Conservation (phyloP, 1,140 invertebrate genomes). For the Tenebrio molitor region DNA sequence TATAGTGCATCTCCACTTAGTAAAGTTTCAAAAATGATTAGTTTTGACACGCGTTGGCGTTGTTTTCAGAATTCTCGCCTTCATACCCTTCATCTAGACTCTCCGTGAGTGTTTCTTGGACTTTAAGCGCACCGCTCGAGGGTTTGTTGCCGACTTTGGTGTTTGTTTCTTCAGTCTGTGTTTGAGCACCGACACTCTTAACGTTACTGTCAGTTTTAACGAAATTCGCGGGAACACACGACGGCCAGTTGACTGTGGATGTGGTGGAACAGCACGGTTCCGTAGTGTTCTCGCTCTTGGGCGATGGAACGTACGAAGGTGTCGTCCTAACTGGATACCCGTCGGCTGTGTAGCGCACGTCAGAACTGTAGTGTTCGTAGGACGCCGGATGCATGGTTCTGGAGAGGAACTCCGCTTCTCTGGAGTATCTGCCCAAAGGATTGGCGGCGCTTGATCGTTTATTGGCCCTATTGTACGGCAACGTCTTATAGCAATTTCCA, state of each 20-base stretch:
- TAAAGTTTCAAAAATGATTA: neutral
- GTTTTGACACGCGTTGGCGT: slow-evolving; percentile 20
- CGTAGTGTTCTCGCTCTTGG: slow-evolving; percentile 56
- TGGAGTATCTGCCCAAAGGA: slow-evolving; percentile 73
- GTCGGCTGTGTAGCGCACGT: slow-evolving; percentile 82
- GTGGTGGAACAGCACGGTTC: slow-evolving; percentile 56
- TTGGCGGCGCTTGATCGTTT: slow-evolving; percentile 74
- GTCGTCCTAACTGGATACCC: slow-evolving; percentile 77
- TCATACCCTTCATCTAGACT: slow-evolving; percentile 91
- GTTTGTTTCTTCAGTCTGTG: slow-evolving; percentile 67
- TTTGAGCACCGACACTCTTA: slow-evolving; percentile 73
- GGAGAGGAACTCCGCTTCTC: slow-evolving; percentile 78
- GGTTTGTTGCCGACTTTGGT: slow-evolving; percentile 50
- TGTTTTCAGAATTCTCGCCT: slow-evolving; percentile 70
- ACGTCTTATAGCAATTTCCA: slow-evolving; percentile 75
- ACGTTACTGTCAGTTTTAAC: slow-evolving; percentile 58
- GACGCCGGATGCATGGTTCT: slow-evolving; percentile 66
- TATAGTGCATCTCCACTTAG: slow-evolving; percentile 10
- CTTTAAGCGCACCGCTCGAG: slow-evolving; percentile 54
- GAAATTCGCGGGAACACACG: slow-evolving; percentile 67
- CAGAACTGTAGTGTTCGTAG: slow-evolving; percentile 71
- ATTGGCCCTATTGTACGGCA: slow-evolving; percentile 75
- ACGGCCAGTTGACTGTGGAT: slow-evolving; percentile 66
- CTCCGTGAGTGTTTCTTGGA: slow-evolving; percentile 77
- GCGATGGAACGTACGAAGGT: slow-evolving; percentile 75